A percentile compares a stretch with the other conserved stretches of the same genome.
Conservation (phyloP, 2,797 vertebrate species). For the Arctocebus calabarensis region DNA sequence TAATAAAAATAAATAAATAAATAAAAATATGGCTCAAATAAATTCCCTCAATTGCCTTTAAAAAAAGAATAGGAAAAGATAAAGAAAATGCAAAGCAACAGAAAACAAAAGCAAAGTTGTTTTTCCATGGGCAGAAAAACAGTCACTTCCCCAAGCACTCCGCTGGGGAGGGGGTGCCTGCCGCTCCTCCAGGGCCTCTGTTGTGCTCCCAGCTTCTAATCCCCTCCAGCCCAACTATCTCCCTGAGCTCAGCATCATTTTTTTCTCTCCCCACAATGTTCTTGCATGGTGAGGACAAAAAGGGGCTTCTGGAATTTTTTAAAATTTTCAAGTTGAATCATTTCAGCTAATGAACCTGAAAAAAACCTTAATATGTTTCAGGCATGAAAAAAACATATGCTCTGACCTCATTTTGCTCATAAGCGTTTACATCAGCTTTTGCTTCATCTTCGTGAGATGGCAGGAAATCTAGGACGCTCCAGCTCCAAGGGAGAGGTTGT, state of each 20-base stretch:
- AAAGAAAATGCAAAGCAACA: slow-evolving; percentile 52
- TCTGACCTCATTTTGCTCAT: not conserved
- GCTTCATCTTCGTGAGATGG: not conserved
- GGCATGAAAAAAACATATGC: slow-evolving; percentile 3
- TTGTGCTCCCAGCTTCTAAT: not conserved
- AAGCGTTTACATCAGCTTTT: not conserved
- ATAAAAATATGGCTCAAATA: slow-evolving; percentile 14
- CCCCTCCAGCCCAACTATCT: not conserved
- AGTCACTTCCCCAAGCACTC: not conserved
- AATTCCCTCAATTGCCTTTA: slow-evolving; percentile 28
- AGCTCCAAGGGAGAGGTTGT: not conserved
- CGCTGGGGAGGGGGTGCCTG: fast-evolving
- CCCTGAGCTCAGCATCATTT: not conserved
- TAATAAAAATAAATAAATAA: too few species aligned
- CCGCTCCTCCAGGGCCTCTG: not conserved
- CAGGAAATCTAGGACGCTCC: not conserved
- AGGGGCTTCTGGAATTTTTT: not conserved
- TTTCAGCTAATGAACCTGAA: slow-evolving; percentile 53
- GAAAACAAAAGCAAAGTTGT: slow-evolving; percentile 33
- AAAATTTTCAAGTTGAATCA: not conserved
- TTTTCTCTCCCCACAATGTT: not conserved
- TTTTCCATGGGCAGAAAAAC: not conserved
- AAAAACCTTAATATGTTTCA: slow-evolving; percentile 40
- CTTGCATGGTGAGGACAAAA: not conserved
- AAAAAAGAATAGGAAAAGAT: slow-evolving; percentile 11